A percentile compares a stretch with the other conserved stretches of the same genome.
Conservation (phyloP, 2,888 invertebrate species). For the Podotricha telesiphe region DNA sequence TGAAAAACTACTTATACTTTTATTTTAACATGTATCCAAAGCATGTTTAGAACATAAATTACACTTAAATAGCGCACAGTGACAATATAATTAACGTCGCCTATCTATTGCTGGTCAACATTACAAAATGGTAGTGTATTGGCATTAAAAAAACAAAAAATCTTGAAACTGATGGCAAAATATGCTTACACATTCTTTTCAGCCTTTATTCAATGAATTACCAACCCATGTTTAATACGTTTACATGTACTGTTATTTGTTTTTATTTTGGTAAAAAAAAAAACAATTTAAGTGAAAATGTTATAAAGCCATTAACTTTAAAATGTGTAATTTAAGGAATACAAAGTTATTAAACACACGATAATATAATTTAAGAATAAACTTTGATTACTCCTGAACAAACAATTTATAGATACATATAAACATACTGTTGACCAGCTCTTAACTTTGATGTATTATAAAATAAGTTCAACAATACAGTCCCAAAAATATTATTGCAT, state of each 20-base stretch:
- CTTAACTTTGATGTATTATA: slow-evolving; percentile 57
- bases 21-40: slow-evolving; percentile 9
- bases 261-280: too few species aligned
- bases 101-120: slow-evolving; percentile 35
- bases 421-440: slow-evolving; percentile 34
- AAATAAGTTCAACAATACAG: slow-evolving; percentile 52
- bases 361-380: background rate
- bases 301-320: too few species aligned
- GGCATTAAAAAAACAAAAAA: background rate
- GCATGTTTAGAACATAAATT: slow-evolving; percentile 19
- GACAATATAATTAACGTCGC: slow-evolving; percentile 22
- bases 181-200: too few species aligned
- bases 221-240: too few species aligned
- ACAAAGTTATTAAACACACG: too few species aligned
- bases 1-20: background rate
- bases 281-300: too few species aligned
- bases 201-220: background rate
- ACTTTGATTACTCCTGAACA: background rate
- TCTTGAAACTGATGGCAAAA: too few species aligned
- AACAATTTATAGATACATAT: background rate
- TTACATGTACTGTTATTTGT: too few species aligned
- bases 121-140: background rate
- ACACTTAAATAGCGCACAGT: slow-evolving; percentile 21
- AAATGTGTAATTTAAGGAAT: too few species aligned
- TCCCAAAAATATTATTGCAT: slow-evolving; percentile 54